Conservation (phyloP, 2,797 vertebrate species). For the Borostomias antarcticus region DNA sequence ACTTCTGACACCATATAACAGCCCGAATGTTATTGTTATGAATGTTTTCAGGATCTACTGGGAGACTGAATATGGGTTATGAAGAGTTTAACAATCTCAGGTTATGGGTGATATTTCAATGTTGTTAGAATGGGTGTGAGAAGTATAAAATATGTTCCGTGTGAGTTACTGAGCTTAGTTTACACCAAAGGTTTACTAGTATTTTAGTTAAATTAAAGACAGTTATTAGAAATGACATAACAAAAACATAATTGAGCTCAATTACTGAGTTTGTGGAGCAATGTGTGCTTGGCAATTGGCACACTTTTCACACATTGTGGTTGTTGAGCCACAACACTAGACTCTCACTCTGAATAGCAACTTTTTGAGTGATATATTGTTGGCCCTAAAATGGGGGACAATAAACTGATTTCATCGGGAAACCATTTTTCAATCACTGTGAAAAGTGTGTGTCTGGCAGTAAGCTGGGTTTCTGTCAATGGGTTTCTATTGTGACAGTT, state of each 20-base stretch:
- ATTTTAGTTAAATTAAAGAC: slow-evolving; percentile 14
- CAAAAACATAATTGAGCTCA: slow-evolving; percentile 5
- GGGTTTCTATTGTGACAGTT: slow-evolving; percentile 13
- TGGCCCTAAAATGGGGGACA: not conserved
- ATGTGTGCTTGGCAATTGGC: not conserved
- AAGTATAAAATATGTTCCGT: slow-evolving; percentile 20
- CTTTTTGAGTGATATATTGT: slow-evolving; percentile 4
- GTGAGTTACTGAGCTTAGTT: slow-evolving; percentile 46
- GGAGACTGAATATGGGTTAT: slow-evolving; percentile 29
- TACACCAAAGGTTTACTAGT: slow-evolving; percentile 20
- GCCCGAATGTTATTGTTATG: slow-evolving; percentile 45
- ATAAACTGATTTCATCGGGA: not conserved
- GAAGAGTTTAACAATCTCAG: slow-evolving; percentile 21
- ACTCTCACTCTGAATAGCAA: not conserved
- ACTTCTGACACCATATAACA: slow-evolving; percentile 36
- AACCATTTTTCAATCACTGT: slow-evolving; percentile 3
- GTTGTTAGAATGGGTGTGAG: slow-evolving; percentile 51
- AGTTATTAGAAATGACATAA: slow-evolving; percentile 11
- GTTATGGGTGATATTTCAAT: slow-evolving; percentile 45
- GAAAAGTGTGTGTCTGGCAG: slow-evolving; percentile 1
- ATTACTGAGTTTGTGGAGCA: not conserved
- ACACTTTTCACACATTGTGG: not conserved
- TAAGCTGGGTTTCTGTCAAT: not conserved
- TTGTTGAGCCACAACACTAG: not conserved
- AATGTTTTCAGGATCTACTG: slow-evolving; percentile 47